Evolutionary conservation across 2,888 invertebrate genomes (phyloP), one percentile per base, ranked within the genome.

Genomic region (Myopa tessellatipennis): DNA sequence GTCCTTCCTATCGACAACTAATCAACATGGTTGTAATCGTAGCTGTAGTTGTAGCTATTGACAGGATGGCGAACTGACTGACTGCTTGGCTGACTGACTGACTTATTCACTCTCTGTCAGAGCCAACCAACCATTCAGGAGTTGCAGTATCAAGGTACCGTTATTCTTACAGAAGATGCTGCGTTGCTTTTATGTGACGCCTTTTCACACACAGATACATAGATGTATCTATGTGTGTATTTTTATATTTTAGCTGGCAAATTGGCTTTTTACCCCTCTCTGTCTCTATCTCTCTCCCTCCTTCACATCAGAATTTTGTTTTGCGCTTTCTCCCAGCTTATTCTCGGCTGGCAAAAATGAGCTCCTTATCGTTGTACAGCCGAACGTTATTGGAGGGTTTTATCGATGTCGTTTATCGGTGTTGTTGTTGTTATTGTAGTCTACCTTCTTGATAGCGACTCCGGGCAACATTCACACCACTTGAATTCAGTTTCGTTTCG

Each of bases 211-310:
- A 65, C 38, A 18, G 26, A 8, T 4, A 36, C n/a, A 6, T 4
- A 58, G 26, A n/a, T 36, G 40, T 72, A n/a, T 55, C 52, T 52
- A n/a, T n/a, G 18, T 70, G 26, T 16, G 55, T 55, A 70, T 18
- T 60, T 72, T 34, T 16, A 60, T n/a, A 40, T 72, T 16, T 58
- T 72, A 38, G 72, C 18, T 72, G 40, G 72, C 60, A 72, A 72
- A 72, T 72, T 72, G 72, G 36, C 60, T 72, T 72, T 60, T 72
- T 45, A 16, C 38, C n/a, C 12, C 40, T 60, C n/a, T 45, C 50
- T 18, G 12, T 18, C 40, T 45, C 45, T 68, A 18, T n/a, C 12
- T 68, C 16, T 16, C 55, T 16, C 14, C 2, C 10, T 10, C 55
- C 16, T 4, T 55, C 5, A 4, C 16, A 14, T 4, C 55, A n/a